These are phyloP conservation scores for Tipula helvola DNA, from an alignment of 2,888 invertebrate species.

Conservation along the genomic window DNA sequence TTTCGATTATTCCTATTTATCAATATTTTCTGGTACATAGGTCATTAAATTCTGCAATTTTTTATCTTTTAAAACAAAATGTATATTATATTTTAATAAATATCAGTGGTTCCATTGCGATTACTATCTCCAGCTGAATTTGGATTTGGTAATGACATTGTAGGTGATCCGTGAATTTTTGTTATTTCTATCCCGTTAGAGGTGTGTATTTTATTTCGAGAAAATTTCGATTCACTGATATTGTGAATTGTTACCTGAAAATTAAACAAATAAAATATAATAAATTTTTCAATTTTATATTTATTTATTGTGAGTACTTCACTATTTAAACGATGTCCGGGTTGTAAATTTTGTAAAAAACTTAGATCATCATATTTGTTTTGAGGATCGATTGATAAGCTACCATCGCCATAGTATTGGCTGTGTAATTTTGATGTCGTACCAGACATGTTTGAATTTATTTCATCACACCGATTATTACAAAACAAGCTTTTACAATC, in stretches of 20 bases:
- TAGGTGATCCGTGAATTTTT: slow-evolving; percentile 10
- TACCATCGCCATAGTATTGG: background rate
- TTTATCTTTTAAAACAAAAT: background rate
- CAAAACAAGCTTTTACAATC: background rate
- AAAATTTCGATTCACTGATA: slow-evolving; percentile 34
- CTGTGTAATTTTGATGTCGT: background rate
- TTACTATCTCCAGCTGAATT: slow-evolving; percentile 14
- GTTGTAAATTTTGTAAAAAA: slow-evolving; percentile 33
- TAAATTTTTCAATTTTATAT: background rate
- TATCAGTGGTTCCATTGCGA: background rate
- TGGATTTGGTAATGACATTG: background rate
- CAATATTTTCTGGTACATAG: background rate
- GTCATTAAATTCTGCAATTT: background rate
- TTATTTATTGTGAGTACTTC: slow-evolving; percentile 24
- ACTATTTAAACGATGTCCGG: slow-evolving; percentile 36
- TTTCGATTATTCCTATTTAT: background rate
- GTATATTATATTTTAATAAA: background rate
- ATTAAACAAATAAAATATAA: background rate
- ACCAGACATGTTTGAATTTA: background rate
- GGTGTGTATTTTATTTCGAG: slow-evolving; percentile 28
- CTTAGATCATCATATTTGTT: slow-evolving; percentile 33
- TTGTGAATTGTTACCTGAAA: slow-evolving; percentile 35
- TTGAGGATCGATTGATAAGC: background rate
- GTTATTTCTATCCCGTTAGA: slow-evolving; percentile 35
- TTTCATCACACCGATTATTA: background rate